Base-by-base conservation (phyloP, 2,797 vertebrate genomes). In the Tamandua tetradactyla region DNA sequence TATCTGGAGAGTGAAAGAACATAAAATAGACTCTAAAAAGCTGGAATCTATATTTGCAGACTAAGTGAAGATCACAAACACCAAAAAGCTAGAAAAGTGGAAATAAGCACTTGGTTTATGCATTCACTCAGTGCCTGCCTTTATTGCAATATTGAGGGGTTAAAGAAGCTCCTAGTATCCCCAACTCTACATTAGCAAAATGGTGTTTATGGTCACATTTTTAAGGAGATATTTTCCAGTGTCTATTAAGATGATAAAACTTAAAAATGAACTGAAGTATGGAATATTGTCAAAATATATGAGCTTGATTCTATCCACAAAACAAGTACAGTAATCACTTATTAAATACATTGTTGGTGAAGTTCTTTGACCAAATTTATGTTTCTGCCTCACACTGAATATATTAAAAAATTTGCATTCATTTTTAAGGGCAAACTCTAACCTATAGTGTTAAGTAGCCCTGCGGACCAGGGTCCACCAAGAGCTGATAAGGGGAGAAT, bases 181-280 rank as follows among this genome's bases (percentile, higher is more conserved):
- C 80, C 59, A 55, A 27, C 52, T 89, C 71, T 76, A 44, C 15
- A 37, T 25, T 80, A 52, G 86, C 27, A 40, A 91, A 91, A 47
- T 32, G 75, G 11, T 92, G 30, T 62, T 87, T 88, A 78, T 74
- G 10, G 23, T 89, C 25, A 49, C 20, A 44, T 64, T 93, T 44
- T 93, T 47, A 93, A 80, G 22, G 72, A 91, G 15, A 35, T 72
- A 44, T 88, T 95, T 85, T 27, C 35, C 84, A 62, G 84, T 94
- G 25, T 74, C 12, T 93, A 37, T 22, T 18, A 91, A 35, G 15
- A 62, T 57, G 49, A 44, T 47, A 87, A 87, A 71, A 87, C 85
- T 71, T 82, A 71, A 89, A 81, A 18, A 68, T 87, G 44, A 96
- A 76, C 20, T 44, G 79, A 32, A 4, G 57, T 6, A 27, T 35